These are phyloP conservation scores for Rhizomys pruinosus DNA, from an alignment of 2,113 vertebrate genomes.

Conservation along the genomic window DNA sequence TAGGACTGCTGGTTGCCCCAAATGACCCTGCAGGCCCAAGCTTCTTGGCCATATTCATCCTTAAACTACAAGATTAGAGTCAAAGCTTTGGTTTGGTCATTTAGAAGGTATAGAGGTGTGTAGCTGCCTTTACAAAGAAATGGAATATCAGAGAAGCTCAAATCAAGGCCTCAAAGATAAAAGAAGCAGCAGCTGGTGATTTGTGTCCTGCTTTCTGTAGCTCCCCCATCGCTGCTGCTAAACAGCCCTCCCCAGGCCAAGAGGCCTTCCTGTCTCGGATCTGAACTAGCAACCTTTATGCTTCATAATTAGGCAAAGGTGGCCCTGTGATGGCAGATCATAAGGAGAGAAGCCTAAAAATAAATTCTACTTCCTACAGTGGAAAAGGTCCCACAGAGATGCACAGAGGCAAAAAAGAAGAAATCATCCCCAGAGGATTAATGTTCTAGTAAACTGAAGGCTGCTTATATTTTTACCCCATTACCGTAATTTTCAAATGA, in stretches of 20 bases:
- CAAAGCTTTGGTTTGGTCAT: not conserved
- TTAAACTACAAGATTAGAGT: not conserved
- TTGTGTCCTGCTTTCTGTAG: not conserved
- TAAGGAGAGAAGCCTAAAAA: slow-evolving; percentile 54
- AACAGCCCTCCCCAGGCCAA: not conserved
- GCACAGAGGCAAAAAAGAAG: not conserved
- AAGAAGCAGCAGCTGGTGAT: not conserved
- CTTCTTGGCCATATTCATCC: not conserved
- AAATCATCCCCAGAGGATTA: slow-evolving; percentile 65
- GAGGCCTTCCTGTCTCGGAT: not conserved
- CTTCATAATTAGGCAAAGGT: slow-evolving; percentile 33
- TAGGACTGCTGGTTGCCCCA: not conserved
- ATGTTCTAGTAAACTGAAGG: slow-evolving; percentile 71
- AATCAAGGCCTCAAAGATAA: not conserved
- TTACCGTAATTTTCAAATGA: slow-evolving; percentile 74
- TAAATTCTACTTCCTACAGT: slow-evolving; percentile 43
- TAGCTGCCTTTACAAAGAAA: not conserved
- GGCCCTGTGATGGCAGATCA: slow-evolving; percentile 19
- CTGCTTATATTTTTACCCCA: slow-evolving; percentile 71
- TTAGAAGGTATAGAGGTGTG: not conserved
- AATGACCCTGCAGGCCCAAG: not conserved
- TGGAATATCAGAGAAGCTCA: not conserved
- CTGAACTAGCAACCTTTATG: not conserved
- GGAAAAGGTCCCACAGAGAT: slow-evolving; percentile 49
- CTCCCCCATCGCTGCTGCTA: not conserved